Evolutionary conservation across 2,113 vertebrate genomes (phyloP), one percentile per base, ranked within the genome.

Genomic region (Hippocampus comes): DNA sequence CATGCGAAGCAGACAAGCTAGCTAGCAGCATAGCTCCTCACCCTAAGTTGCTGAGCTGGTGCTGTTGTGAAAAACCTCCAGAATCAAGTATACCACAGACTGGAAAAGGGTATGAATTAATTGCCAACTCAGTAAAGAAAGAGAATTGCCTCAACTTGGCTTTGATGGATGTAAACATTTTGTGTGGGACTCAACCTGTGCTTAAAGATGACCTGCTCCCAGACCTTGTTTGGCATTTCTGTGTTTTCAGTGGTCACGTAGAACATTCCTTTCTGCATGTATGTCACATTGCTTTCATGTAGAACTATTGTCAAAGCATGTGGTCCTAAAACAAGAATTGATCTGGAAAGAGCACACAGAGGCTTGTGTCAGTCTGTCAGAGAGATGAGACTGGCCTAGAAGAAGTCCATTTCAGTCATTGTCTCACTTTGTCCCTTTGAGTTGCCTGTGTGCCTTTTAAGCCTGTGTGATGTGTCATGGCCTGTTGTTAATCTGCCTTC

Each of bases 1-100:
- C 86, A 43, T 66, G 27, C 59, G 65, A 70, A 63, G 68, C 74
- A 64, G 75, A 74, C 75, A 77, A 49, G 86, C 83, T 86, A 84
- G 72, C 67, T 87, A 87, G 80, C 82, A 4, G 21, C 68, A 0
- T 9, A 38, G 41, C 38, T 23, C 53, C 11, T 56, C 71, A 74
- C 77, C 75, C 73, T 78, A 64, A 73, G 77, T 65, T 73, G 15
- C 38, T 67, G 18, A 57, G 73, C 73, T 67, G 77, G 56, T 72
- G 68, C 68, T 60, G 71, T 23, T 23, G 11, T 57, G n/a, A 25
- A 25, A 57, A 25, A 3, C 56, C 14, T 11, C 11, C 14, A 20
- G 43, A 46, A 18, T 27, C 9, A 57, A 23, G 12, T 11, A 5
- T 38, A 38, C 5, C 4, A 0, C 25, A 59, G 3, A 34, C 27